Percentiles rank a stretch among this genome's conserved stretches.
phyloP scores from a whole-genome alignment of 1,140 invertebrate species.

The Gerris buenoi region DNA sequence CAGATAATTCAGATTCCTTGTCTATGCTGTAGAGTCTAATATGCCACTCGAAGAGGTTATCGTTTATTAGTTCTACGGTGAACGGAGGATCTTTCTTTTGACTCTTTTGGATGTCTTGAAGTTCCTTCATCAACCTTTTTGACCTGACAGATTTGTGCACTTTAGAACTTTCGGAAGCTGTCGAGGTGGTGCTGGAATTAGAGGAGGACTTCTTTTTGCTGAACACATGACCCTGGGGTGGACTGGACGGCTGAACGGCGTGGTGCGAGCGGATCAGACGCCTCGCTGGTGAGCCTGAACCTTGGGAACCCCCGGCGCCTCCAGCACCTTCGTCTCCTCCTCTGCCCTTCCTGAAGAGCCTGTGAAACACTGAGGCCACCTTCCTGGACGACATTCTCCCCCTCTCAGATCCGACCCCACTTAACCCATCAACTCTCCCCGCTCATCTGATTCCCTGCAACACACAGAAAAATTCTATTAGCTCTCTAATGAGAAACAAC shows the following conservation, averaged over 20 bases:
- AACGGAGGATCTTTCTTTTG: constrained; percentile 58
- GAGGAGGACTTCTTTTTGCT: neutral
- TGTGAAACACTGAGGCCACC: constrained; percentile 8
- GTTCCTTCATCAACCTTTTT: constrained; percentile 81
- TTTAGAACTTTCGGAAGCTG: neutral
- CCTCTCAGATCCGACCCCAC: neutral
- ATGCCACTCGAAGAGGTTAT: constrained; percentile 89
- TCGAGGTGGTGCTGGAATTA: neutral
- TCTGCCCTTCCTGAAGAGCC: constrained; percentile 6
- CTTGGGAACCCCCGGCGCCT: neutral
- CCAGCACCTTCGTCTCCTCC: constrained; percentile 1
- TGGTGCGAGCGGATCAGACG: neutral
- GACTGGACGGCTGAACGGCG: neutral
- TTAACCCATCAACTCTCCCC: neutral
- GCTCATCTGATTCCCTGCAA: neutral
- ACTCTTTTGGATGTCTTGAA: constrained; percentile 63
- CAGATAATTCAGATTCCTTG: constrained; percentile 57
- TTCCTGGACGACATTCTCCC: neutral
- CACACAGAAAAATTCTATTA: no score
- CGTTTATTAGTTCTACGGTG: constrained; percentile 78
- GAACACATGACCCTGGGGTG: neutral
- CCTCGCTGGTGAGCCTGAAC: neutral
- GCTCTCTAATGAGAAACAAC: no score
- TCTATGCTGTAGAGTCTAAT: constrained; percentile 71
- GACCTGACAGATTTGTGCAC: constrained; percentile 39